A percentile compares a stretch with the other conserved stretches of the same genome.
phyloP scores from a whole-genome alignment of 2,113 vertebrate genomes.

The Eretmodus cyanostictus region DNA sequence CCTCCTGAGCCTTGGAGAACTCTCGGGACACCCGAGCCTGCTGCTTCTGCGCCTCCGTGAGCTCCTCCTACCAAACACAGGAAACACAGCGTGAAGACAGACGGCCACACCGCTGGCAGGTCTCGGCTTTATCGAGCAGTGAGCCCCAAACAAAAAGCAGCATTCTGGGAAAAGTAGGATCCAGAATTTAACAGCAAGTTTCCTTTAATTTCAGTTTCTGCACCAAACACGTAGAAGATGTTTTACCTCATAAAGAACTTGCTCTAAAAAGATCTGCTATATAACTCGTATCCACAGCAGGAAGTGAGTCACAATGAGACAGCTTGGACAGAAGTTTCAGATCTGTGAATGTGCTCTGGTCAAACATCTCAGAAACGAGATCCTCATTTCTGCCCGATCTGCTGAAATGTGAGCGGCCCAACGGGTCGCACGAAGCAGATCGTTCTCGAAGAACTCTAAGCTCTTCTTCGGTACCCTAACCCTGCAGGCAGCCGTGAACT shows the following conservation, averaged over 20 bases:
- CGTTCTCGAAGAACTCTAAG: not conserved
- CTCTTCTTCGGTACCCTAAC: not conserved
- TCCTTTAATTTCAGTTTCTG: not conserved
- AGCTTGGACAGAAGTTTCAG: not conserved
- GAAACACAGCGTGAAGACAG: not conserved
- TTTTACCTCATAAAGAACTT: not conserved
- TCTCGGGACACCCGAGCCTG: constrained; percentile 65
- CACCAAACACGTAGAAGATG: fast-evolving
- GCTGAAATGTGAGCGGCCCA: not conserved
- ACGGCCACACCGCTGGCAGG: not conserved
- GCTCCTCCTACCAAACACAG: constrained; percentile 71
- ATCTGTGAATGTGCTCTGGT: not conserved
- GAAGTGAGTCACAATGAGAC: not conserved
- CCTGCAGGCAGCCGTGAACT: not conserved
- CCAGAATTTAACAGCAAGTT: not conserved
- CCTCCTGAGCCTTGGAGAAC: constrained; percentile 65
- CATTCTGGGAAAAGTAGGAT: not conserved
- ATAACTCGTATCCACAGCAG: not conserved
- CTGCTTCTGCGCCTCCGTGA: constrained; percentile 73
- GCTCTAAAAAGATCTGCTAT: not conserved
- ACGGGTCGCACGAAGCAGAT: not conserved
- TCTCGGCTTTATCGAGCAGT: fast-evolving
- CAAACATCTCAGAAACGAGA: not conserved
- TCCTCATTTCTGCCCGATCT: not conserved
- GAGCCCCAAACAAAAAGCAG: not conserved